Evolutionary conservation across 92 coral and sea anemone genomes (phyloP).

Genomic region (Siderastrea radians): DNA sequence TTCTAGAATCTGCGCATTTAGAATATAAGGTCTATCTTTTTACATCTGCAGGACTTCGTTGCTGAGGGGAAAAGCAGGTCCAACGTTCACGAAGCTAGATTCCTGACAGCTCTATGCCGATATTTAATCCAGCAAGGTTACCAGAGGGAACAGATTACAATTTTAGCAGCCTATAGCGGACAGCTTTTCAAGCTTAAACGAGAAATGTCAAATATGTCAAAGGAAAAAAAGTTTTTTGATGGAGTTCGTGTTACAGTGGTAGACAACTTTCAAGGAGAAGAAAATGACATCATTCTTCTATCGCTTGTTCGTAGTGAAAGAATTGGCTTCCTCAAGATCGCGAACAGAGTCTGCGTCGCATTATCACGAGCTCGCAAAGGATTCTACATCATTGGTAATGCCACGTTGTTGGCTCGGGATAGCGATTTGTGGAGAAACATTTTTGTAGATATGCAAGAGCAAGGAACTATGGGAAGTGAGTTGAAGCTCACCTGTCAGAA

Average conservation of each 20-base stretch:
- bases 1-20: too few species aligned
- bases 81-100: conserved; percentile 89
- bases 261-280: conserved; percentile 93
- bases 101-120: conserved; percentile 84
- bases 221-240: conserved; percentile 48
- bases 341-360: conserved; percentile 90
- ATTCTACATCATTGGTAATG: conserved; percentile 77
- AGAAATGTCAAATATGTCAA: conserved; percentile 60
- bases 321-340: conserved; percentile 79
- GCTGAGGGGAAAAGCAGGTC: conserved; percentile 87
- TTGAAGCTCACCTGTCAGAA: conserved; percentile 87
- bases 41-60: conserved; percentile 68
- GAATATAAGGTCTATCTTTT: neutral
- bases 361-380: conserved; percentile 89
- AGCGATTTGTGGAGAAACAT: conserved; percentile 76
- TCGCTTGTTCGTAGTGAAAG: conserved; percentile 86
- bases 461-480: conserved; percentile 62
- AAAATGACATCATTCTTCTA: conserved; percentile 85
- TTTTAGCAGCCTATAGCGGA: conserved; percentile 91
- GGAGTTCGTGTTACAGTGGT: conserved; percentile 90
- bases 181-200: conserved; percentile 84
- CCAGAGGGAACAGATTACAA: conserved; percentile 78
- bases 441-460: conserved; percentile 77
- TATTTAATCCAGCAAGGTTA: conserved; percentile 92
- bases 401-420: conserved; percentile 72